phyloP scores from a whole-genome alignment of 1,140 invertebrate species.

The Drosophila malerkotliana region DNA sequence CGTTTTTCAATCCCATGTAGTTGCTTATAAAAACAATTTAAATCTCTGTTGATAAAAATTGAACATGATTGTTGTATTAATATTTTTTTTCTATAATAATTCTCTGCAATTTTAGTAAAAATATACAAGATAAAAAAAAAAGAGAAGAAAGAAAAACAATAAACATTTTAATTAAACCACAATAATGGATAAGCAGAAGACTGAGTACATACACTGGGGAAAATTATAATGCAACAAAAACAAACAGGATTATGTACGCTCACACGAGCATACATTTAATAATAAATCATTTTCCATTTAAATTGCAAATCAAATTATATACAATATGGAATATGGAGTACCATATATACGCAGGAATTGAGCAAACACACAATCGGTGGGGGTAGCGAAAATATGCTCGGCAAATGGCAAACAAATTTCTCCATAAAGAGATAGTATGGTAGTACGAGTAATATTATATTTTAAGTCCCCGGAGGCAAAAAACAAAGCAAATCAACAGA shows the following conservation, averaged over 20 bases:
- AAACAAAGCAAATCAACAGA: slow-evolving; percentile 35
- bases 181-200: slow-evolving; percentile 55
- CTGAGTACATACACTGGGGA: not conserved
- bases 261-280: slow-evolving; percentile 38
- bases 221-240: slow-evolving; percentile 22
- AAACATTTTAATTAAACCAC: slow-evolving; percentile 76
- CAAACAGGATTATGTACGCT: not conserved
- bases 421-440: not conserved
- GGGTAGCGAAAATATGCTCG: no score
- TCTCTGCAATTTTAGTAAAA: slow-evolving; percentile 39
- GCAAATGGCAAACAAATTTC: not conserved
- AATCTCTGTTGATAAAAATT: slow-evolving; percentile 33
- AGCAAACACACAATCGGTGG: slow-evolving; percentile 33
- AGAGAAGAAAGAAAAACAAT: slow-evolving; percentile 53
- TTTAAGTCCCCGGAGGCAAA: not conserved
- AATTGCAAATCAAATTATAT: slow-evolving; percentile 70
- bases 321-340: slow-evolving; percentile 21
- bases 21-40: slow-evolving; percentile 6
- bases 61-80: slow-evolving; percentile 37
- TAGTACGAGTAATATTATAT: not conserved
- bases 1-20: no score
- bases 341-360: slow-evolving; percentile 44
- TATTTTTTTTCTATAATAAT: slow-evolving; percentile 35
- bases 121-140: slow-evolving; percentile 16
- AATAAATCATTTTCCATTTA: slow-evolving; percentile 60